Evolutionary conservation across 2,797 vertebrate species (phyloP).

Genomic region (Hydrolagus colliei): DNA sequence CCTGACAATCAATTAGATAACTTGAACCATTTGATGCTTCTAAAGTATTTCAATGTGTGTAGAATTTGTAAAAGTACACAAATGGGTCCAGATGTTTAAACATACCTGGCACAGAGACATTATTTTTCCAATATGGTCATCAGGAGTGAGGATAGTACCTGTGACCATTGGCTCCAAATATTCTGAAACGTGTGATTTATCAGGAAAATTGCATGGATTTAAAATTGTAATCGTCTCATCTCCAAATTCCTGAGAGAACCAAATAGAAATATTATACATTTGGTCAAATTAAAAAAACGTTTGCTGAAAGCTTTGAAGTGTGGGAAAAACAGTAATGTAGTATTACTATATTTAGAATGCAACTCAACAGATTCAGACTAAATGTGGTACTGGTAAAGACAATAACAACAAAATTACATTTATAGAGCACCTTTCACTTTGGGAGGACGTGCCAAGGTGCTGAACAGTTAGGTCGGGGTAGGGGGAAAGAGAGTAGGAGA

Average conservation of each 20-base stretch:
- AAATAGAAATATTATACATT: slow-evolving; percentile 24
- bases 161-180: slow-evolving; percentile 85
- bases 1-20: too few relatives aligned
- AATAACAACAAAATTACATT: too few relatives aligned
- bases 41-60: not conserved
- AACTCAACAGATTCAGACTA: not conserved
- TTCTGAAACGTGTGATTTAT: slow-evolving; percentile 65
- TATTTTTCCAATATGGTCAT: slow-evolving; percentile 75
- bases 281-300: not conserved
- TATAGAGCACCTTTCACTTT: too few relatives aligned
- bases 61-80: not conserved
- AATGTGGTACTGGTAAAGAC: not conserved
- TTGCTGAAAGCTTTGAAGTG: too few relatives aligned
- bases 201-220: slow-evolving; percentile 84
- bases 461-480: too few relatives aligned
- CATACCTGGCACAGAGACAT: slow-evolving; percentile 78
- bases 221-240: slow-evolving; percentile 78
- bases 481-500: too few relatives aligned
- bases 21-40: not conserved
- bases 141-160: slow-evolving; percentile 82
- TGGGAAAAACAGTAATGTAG: too few relatives aligned
- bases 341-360: not conserved
- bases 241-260: slow-evolving; percentile 66
- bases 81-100: slow-evolving; percentile 15
- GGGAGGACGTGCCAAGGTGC: too few relatives aligned